Conservation (phyloP, 2,888 invertebrate genomes). For the Chloroclystis v-ata region DNA sequence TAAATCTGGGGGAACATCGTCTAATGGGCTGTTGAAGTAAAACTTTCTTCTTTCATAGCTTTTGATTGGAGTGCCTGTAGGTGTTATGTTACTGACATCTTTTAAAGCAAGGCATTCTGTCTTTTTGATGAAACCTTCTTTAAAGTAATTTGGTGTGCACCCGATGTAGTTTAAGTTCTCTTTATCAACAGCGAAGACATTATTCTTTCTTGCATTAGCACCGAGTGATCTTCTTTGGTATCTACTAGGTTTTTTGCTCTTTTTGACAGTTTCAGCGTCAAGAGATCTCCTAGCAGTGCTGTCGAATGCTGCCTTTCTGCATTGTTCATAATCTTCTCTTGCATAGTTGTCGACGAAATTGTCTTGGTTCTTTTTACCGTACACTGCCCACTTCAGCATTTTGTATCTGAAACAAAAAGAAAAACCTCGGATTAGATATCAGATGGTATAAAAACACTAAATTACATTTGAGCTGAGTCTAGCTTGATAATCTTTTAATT, state of each 20-base stretch:
- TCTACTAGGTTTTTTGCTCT: conserved; percentile 68
- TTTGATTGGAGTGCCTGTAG: conserved; percentile 63
- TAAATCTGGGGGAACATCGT: conserved; percentile 58
- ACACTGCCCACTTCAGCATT: conserved; percentile 82
- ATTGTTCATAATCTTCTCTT: conserved; percentile 39
- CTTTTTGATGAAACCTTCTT: conserved; percentile 78
- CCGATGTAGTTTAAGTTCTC: conserved; percentile 73
- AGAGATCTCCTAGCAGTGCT: conserved; percentile 55
- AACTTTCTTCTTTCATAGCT: conserved; percentile 54
- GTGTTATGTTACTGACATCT: conserved; percentile 81
- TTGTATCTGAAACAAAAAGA: conserved; percentile 54
- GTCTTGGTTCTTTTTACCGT: conserved; percentile 67
- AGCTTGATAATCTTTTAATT: too few species aligned
- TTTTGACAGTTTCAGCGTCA: conserved; percentile 62
- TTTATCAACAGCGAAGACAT: conserved; percentile 57
- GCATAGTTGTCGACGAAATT: conserved; percentile 39
- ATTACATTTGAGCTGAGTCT: too few species aligned
- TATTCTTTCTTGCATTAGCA: conserved; percentile 57
- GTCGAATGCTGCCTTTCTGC: conserved; percentile 41
- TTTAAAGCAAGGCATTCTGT: conserved; percentile 70
- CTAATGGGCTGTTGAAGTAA: conserved; percentile 49
- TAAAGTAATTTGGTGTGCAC: conserved; percentile 79
- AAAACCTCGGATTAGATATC: too few species aligned
- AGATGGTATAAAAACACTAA: too few species aligned
- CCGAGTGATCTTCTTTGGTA: conserved; percentile 68